Evolutionary conservation across 1,140 invertebrate species (phyloP), one percentile per base, ranked within the genome.

Genomic region (Panulirus ornatus): DNA sequence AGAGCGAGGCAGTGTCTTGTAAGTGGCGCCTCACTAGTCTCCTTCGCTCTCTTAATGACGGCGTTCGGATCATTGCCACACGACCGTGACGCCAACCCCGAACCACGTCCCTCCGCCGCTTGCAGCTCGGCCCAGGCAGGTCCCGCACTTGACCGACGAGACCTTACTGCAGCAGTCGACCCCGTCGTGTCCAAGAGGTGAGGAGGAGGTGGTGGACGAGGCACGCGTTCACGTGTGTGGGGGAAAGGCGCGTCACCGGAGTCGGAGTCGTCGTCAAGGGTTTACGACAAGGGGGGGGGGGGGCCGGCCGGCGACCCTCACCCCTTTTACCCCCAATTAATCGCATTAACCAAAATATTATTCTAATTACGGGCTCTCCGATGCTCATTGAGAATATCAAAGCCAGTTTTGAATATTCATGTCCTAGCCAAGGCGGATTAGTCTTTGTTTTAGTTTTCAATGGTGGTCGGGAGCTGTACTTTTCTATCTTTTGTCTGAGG

Each of bases 321-420:
- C 54, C 87, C 78, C 87, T 89, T 89, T 89, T 89, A 89, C 87
- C 66, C 75, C 63, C 87, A 89, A 89, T 89, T 89, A 89, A 89
- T 89, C 87, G 87, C 87, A 89, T 89, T 89, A 89, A 82, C 87
- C 87, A 89, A 89, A 89, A 89, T 89, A 89, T 89, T 89, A 89
- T 89, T 89, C 78, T 89, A 89, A 89, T 89, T 89, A 89, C 63
- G 66, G 63, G 58, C 27, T 83, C 78, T 89, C 78, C 78, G 78
- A 11, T 51, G 86, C 86, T 88, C 86, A 71, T 81, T 81, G 47
- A 83, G 87, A 89, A 89, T 89, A 89, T 89, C 87, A 89, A 89
- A 89, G 87, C 40, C 63, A 75, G 36, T 89, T 89, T 83, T 89
- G 87, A 89, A 89, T 89, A 89, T 89, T 89, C 87, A 89, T 89